Evolutionary conservation across 2,797 vertebrate genomes (phyloP).

Genomic region (Gephyroberyx darwinii): DNA sequence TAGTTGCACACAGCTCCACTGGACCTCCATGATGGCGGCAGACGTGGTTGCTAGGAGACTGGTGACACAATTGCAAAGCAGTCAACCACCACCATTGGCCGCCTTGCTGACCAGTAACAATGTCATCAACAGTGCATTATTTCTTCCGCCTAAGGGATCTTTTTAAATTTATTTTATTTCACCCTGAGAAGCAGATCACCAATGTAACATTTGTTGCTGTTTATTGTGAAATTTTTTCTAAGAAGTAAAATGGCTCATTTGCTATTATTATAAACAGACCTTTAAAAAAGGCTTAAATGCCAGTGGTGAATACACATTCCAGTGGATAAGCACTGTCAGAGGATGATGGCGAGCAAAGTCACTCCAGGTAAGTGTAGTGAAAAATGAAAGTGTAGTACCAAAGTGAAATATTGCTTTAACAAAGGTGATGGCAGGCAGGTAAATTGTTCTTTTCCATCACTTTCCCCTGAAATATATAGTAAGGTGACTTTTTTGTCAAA

Average conservation of each 20-base stretch:
- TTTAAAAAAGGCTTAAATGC: neutral
- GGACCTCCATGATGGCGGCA: too few species aligned
- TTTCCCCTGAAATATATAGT: slow-evolving; percentile 46
- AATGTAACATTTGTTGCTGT: too few species aligned
- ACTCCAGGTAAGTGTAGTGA: slow-evolving; percentile 22
- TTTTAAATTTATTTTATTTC: neutral
- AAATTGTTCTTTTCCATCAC: slow-evolving; percentile 33
- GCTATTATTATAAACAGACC: neutral
- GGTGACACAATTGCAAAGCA: too few species aligned
- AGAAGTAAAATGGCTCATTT: neutral
- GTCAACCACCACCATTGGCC: too few species aligned
- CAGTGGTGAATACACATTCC: slow-evolving; percentile 11
- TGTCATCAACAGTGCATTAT: neutral
- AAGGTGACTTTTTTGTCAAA: slow-evolving; percentile 50
- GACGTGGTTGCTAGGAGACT: too few species aligned
- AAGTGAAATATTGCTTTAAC: slow-evolving; percentile 41
- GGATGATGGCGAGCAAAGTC: slow-evolving; percentile 31
- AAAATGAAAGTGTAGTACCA: slow-evolving; percentile 41
- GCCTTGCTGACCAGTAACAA: too few species aligned
- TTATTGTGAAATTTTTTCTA: neutral
- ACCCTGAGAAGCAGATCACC: neutral
- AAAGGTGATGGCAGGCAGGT: slow-evolving; percentile 10
- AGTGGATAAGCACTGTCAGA: slow-evolving; percentile 16
- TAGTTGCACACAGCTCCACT: too few species aligned
- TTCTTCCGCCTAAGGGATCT: neutral